Conservation (phyloP, 1,140 invertebrate species). For the Dendroctonus valens region DNA sequence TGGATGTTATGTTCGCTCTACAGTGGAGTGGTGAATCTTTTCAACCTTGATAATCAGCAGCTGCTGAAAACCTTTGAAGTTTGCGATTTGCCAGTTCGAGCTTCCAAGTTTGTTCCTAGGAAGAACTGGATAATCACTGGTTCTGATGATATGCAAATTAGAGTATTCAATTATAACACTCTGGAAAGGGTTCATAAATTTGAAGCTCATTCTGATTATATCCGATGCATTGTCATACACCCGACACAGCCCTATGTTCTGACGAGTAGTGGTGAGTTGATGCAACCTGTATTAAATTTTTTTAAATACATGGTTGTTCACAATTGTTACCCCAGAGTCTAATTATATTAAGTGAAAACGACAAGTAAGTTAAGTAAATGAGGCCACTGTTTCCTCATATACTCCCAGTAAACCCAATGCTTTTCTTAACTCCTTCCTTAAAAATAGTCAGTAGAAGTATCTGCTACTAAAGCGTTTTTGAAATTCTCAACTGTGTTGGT, state of each 20-base stretch:
- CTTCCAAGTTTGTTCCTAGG: conserved; percentile 92
- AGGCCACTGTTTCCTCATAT: too few species aligned
- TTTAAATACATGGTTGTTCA: background rate
- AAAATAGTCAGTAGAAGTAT: too few species aligned
- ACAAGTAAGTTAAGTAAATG: too few species aligned
- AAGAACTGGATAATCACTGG: conserved; percentile 99
- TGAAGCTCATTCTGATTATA: conserved; percentile 98
- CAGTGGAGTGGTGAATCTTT: conserved; percentile 98
- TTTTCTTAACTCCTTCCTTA: background rate
- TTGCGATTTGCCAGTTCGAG: conserved; percentile 93
- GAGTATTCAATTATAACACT: conserved; percentile 99
- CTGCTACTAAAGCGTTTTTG: too few species aligned
- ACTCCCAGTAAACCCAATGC: background rate
- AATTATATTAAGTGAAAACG: too few species aligned
- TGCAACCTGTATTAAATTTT: conserved; percentile 1
- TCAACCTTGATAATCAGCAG: conserved; percentile 95
- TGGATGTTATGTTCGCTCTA: conserved; percentile 99
- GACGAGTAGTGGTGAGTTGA: conserved; percentile 86
- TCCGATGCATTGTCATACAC: conserved; percentile 94
- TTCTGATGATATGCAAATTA: conserved; percentile 93
- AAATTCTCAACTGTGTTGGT: too few species aligned
- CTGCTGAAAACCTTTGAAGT: conserved; percentile 94
- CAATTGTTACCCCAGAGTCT: too few species aligned
- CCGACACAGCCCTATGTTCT: conserved; percentile 96
- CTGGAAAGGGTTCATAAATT: conserved; percentile 92